phyloP scores from a whole-genome alignment of 2,797 vertebrate genomes.

The Sebastes oblongus region DNA sequence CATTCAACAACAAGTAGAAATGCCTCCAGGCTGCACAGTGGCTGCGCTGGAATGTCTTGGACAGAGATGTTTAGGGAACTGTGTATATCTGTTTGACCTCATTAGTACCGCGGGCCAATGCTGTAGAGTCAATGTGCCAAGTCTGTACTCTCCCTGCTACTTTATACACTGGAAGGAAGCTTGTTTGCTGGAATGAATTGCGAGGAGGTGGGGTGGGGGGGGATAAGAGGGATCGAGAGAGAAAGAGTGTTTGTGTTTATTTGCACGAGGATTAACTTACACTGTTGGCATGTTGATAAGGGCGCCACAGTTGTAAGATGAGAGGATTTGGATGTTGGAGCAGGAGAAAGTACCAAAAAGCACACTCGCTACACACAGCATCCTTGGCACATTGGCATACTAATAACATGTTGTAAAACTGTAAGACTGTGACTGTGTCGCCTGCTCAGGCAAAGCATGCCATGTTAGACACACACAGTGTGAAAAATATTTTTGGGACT shows the following conservation, averaged over 20 bases:
- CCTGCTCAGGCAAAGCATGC: neutral
- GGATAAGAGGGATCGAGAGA: neutral
- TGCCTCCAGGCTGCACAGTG: constrained; percentile 43
- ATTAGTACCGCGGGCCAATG: constrained; percentile 62
- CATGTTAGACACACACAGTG: neutral
- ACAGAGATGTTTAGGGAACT: constrained; percentile 51
- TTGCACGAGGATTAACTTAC: constrained; percentile 55
- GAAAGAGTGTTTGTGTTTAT: constrained; percentile 46
- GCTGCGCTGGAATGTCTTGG: constrained; percentile 56
- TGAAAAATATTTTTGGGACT: neutral
- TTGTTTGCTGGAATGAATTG: constrained; percentile 27
- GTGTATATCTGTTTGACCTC: constrained; percentile 71
- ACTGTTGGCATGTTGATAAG: constrained; percentile 59
- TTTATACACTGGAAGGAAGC: constrained; percentile 41
- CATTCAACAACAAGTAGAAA: constrained; percentile 22
- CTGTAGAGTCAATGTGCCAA: constrained; percentile 42
- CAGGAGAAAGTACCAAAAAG: constrained; percentile 8
- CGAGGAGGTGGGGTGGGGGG: too few relatives aligned
- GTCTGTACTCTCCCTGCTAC: constrained; percentile 37
- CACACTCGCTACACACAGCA: neutral
- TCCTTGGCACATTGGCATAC: constrained; percentile 11
- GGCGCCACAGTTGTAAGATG: constrained; percentile 29
- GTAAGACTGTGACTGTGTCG: neutral
- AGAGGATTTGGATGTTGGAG: constrained; percentile 39
- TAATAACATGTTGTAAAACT: constrained; percentile 23